Percentiles rank a stretch among this genome's conserved stretches.
These are phyloP conservation scores for Sarcophaga bullata DNA, from an alignment of 1,140 invertebrate genomes.

Conservation along the genomic window DNA sequence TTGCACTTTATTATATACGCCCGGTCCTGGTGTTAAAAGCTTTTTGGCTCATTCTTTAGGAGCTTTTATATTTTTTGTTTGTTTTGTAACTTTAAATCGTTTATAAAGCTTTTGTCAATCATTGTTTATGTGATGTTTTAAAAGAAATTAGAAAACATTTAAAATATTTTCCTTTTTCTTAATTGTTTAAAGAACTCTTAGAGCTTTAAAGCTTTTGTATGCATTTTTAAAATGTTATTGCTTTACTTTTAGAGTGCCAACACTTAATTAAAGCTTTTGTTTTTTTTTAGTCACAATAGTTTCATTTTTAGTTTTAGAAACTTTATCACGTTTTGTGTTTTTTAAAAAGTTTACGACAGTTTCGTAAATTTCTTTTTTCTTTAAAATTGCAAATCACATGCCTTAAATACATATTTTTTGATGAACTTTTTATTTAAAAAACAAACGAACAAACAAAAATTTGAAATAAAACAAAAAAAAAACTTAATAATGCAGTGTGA, in stretches of 20 bases:
- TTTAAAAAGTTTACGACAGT: background rate
- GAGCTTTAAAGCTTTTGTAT: slow-evolving; percentile 27
- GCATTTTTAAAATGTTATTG: background rate
- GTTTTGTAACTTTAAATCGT: background rate
- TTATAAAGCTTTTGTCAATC: slow-evolving; percentile 7
- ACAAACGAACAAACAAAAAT: no score
- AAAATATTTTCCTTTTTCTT: background rate
- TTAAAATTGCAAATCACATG: background rate
- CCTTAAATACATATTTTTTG: no score
- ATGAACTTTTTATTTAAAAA: no score
- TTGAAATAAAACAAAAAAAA: no score
- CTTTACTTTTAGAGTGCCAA: background rate
- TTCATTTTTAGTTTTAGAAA: slow-evolving; percentile 17
- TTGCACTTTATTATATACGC: slow-evolving; percentile 33
- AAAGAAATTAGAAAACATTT: background rate
- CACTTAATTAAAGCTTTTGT: slow-evolving; percentile 15
- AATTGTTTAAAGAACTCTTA: slow-evolving; percentile 13
- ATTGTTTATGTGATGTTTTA: background rate
- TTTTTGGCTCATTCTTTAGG: slow-evolving; percentile 34
- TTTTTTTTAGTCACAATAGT: background rate
- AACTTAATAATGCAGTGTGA: background rate
- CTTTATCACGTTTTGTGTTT: slow-evolving; percentile 32
- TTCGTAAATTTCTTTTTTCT: background rate
- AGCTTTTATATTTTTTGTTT: background rate
- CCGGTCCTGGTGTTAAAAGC: slow-evolving; percentile 36